phyloP scores from a whole-genome alignment of 2,888 invertebrate genomes.

The Phyto melanocephala region DNA sequence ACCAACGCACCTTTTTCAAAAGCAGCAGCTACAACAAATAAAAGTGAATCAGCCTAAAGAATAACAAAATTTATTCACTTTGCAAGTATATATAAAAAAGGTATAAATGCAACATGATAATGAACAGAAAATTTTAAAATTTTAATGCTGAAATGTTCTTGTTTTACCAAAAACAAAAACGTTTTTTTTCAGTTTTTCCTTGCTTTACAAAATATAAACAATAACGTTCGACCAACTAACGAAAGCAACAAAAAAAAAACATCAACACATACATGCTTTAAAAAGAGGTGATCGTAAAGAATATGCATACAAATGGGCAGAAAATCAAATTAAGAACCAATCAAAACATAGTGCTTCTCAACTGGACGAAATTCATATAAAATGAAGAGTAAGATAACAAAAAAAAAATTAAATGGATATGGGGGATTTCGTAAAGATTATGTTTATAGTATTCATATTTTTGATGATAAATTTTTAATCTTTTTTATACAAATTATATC shows the following conservation, averaged over 20 bases:
- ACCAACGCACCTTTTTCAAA: background rate
- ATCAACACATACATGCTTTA: background rate
- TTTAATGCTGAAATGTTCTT: conserved; percentile 6
- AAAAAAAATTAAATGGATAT: no score
- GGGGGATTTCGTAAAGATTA: no score
- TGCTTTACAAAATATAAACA: conserved; percentile 17
- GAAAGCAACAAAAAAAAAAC: conserved; percentile 1
- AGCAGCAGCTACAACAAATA: conserved; percentile 10
- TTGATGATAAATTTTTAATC: no score
- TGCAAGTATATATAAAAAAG: background rate
- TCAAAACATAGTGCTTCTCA: conserved; percentile 9
- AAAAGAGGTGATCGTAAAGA: background rate
- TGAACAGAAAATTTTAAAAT: conserved; percentile 5
- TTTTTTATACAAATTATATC: no score
- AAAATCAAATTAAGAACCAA: conserved; percentile 11
- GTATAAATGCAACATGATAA: no score
- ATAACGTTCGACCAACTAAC: conserved; percentile 32
- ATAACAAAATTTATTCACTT: background rate
- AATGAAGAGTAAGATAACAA: background rate
- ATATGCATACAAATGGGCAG: background rate
- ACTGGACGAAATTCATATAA: background rate
- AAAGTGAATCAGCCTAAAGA: conserved; percentile 34
- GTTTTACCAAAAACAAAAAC: background rate
- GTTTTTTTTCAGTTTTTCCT: no score
- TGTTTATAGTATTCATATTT: no score